Percentiles rank a stretch among this genome's conserved stretches.
Evolutionary conservation across 37 sponge, comb jelly and placozoan genomes (phyloP).

Genomic region (Ephydatia muelleri): DNA sequence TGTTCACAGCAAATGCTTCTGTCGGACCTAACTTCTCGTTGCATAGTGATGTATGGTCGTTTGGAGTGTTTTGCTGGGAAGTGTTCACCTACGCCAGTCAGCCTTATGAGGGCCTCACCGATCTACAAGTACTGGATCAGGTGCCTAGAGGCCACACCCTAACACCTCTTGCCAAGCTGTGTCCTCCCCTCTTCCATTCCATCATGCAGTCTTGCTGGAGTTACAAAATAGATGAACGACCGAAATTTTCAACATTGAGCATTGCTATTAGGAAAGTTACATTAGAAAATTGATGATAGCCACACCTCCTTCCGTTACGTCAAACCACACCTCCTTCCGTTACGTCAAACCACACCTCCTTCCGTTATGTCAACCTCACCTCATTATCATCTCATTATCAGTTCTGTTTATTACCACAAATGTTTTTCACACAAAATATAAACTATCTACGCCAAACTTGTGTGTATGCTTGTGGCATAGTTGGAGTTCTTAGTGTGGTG

Average conservation of each 20-base stretch:
- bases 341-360: no score
- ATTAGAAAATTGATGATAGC: background rate
- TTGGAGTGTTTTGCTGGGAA: slow-evolving; percentile 93
- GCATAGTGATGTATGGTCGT: slow-evolving; percentile 88
- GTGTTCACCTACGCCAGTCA: slow-evolving; percentile 68
- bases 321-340: background rate
- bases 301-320: background rate
- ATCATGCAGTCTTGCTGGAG: slow-evolving; percentile 82
- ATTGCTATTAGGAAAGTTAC: slow-evolving; percentile 29
- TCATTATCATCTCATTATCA: background rate
- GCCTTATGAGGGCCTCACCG: slow-evolving; percentile 66
- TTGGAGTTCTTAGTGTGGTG: background rate
- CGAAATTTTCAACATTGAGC: slow-evolving; percentile 54
- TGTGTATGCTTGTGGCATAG: background rate
- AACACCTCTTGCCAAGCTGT: slow-evolving; percentile 44
- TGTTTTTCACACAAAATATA: background rate
- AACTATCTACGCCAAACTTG: background rate
- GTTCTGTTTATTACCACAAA: background rate
- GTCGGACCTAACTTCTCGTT: slow-evolving; percentile 76
- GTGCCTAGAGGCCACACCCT: slow-evolving; percentile 65
- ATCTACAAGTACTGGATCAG: slow-evolving; percentile 69
- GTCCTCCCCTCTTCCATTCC: slow-evolving; percentile 52
- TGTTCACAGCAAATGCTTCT: slow-evolving; percentile 20
- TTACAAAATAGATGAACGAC: slow-evolving; percentile 54
- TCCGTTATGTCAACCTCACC: background rate